phyloP scores from a whole-genome alignment of 1,140 invertebrate species.

The Gonatopus flavifemur region DNA sequence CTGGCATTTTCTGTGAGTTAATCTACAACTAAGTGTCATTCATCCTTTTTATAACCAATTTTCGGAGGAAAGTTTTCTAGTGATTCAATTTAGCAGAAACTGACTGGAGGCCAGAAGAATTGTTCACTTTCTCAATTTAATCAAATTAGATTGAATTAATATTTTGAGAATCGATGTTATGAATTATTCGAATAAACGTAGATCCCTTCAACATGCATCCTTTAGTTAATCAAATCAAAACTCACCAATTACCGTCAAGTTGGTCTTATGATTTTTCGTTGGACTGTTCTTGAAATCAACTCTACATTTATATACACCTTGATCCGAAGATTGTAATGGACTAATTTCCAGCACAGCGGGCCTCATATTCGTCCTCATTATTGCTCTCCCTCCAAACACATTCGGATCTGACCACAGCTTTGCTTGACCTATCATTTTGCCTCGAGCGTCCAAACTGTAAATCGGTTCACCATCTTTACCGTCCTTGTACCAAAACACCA shows the following conservation, averaged over 20 bases:
- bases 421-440: slow-evolving; percentile 51
- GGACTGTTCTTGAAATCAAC: slow-evolving; percentile 74
- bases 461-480: slow-evolving; percentile 58
- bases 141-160: too few species aligned
- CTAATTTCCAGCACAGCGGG: slow-evolving; percentile 63
- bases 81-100: too few species aligned
- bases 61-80: too few species aligned
- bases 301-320: slow-evolving; percentile 72
- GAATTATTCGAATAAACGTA: too few species aligned
- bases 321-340: slow-evolving; percentile 63
- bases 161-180: too few species aligned
- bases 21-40: too few species aligned
- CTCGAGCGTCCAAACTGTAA: slow-evolving; percentile 51
- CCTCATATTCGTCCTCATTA: slow-evolving; percentile 56
- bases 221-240: too few species aligned
- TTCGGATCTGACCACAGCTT: slow-evolving; percentile 66
- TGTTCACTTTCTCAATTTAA: too few species aligned
- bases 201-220: too few species aligned
- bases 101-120: too few species aligned
- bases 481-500: slow-evolving; percentile 74
- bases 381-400: slow-evolving; percentile 65
- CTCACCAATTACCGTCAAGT: slow-evolving; percentile 76
- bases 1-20: too few species aligned
- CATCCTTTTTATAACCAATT: too few species aligned
- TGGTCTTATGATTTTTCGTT: slow-evolving; percentile 71